These are phyloP conservation scores for Percopsis transmontana DNA, from an alignment of 2,113 vertebrate genomes.

Conservation along the genomic window DNA sequence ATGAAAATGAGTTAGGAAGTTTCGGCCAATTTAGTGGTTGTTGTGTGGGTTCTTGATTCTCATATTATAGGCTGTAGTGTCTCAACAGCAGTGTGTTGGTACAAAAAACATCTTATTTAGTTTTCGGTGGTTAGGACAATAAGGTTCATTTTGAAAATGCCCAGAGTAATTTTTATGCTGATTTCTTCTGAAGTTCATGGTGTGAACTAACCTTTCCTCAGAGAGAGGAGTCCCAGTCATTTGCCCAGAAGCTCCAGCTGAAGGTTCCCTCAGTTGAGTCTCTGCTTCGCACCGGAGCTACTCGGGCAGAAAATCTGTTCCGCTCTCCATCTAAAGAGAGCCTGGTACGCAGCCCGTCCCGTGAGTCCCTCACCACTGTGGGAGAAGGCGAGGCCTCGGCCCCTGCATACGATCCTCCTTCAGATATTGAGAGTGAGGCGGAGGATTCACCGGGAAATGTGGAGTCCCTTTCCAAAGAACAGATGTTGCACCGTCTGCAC, in stretches of 20 bases:
- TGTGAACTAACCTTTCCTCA: slow-evolving; percentile 45
- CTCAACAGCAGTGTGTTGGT: too few relatives aligned
- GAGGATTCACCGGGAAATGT: slow-evolving; percentile 80
- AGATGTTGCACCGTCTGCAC: slow-evolving; percentile 83
- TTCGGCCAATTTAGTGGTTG: too few relatives aligned
- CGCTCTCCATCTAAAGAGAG: slow-evolving; percentile 88
- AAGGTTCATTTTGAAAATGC: too few relatives aligned
- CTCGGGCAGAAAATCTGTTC: slow-evolving; percentile 84
- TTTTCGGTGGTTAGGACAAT: too few relatives aligned
- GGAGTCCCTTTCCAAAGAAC: slow-evolving; percentile 85
- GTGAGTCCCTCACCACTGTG: slow-evolving; percentile 86
- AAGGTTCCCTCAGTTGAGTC: slow-evolving; percentile 92
- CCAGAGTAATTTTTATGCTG: neutral
- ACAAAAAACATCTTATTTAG: too few relatives aligned
- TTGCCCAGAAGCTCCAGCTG: slow-evolving; percentile 90
- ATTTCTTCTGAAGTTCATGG: too few relatives aligned
- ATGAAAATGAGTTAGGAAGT: too few relatives aligned
- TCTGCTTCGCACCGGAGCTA: slow-evolving; percentile 85
- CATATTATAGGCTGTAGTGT: too few relatives aligned
- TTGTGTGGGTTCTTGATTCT: too few relatives aligned
- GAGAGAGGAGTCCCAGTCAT: slow-evolving; percentile 84
- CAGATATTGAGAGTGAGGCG: slow-evolving; percentile 92
- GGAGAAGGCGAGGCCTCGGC: slow-evolving; percentile 72
- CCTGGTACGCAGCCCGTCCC: slow-evolving; percentile 85
- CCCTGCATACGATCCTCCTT: slow-evolving; percentile 84